Conservation (phyloP, 2,113 vertebrate genomes). For the Notothenia rossii region DNA sequence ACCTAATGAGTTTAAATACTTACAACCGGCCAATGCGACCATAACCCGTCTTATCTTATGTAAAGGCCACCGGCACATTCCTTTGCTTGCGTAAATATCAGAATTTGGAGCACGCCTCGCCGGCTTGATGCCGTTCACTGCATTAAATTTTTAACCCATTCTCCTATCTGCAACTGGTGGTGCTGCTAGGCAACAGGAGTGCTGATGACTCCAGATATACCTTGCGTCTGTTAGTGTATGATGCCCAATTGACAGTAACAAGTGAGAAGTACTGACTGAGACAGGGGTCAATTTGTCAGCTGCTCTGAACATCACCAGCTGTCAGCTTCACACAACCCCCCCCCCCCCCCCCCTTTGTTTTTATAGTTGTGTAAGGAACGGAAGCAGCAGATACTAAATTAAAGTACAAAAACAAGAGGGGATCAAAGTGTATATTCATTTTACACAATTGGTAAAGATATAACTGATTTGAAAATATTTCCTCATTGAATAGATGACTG, state of each 20-base stretch:
- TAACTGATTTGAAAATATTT: background rate
- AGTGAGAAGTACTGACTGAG: conserved; percentile 10
- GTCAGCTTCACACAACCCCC: background rate
- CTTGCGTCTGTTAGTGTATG: conserved; percentile 39
- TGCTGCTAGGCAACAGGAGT: conserved; percentile 78
- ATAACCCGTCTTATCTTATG: conserved; percentile 15
- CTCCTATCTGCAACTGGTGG: conserved; percentile 64
- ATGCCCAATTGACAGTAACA: conserved; percentile 45
- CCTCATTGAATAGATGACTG: no score
- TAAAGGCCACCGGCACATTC: conserved; percentile 50
- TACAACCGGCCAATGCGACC: conserved; percentile 30
- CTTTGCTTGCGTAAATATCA: conserved; percentile 36
- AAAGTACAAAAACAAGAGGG: background rate
- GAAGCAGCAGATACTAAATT: background rate
- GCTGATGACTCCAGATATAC: conserved; percentile 54
- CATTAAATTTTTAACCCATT: conserved; percentile 68
- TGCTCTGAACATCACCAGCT: conserved; percentile 9
- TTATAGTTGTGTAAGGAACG: background rate
- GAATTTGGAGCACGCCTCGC: conserved; percentile 33
- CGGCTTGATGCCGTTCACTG: conserved; percentile 42
- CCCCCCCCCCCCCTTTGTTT: background rate
- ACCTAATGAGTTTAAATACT: conserved; percentile 62
- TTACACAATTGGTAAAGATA: background rate
- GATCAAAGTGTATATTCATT: background rate
- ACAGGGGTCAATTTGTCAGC: conserved; percentile 3